These are phyloP conservation scores for Limonius californicus DNA, from an alignment of 1,140 invertebrate species.

Conservation along the genomic window DNA sequence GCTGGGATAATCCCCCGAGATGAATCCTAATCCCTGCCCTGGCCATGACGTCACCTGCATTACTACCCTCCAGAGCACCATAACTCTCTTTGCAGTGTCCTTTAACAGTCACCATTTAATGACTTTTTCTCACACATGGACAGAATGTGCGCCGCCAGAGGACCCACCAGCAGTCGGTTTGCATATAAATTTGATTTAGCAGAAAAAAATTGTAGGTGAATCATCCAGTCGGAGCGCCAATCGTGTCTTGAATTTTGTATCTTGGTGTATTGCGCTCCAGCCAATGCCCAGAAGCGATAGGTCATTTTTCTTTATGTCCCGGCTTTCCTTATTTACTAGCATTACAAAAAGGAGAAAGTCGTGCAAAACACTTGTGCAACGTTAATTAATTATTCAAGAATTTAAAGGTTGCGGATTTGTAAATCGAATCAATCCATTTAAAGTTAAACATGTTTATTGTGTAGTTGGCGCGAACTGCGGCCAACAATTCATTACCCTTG, in stretches of 20 bases:
- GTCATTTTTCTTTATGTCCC: neutral
- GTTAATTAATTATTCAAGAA: too few relatives aligned
- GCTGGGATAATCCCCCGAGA: slow-evolving; percentile 36
- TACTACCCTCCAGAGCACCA: slow-evolving; percentile 22
- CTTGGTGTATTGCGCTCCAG: neutral
- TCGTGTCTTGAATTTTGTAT: slow-evolving; percentile 7
- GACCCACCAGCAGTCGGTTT: neutral
- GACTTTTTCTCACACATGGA: slow-evolving; percentile 4
- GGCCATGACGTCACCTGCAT: slow-evolving; percentile 37
- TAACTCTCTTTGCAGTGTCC: slow-evolving; percentile 21
- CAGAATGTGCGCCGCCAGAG: slow-evolving; percentile 11
- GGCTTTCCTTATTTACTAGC: too few relatives aligned
- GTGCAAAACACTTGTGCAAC: too few relatives aligned
- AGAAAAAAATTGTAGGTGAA: neutral
- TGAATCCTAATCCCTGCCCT: slow-evolving; percentile 34
- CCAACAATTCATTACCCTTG: too few relatives aligned
- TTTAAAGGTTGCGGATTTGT: too few relatives aligned
- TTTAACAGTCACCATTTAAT: slow-evolving; percentile 12
- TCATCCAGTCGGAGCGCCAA: neutral
- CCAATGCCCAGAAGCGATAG: neutral
- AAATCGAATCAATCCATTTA: too few relatives aligned
- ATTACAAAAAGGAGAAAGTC: too few relatives aligned
- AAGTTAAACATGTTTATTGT: too few relatives aligned
- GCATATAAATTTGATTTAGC: slow-evolving; percentile 4
- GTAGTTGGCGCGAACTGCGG: too few relatives aligned